Conservation (phyloP, 2,113 vertebrate species). For the Malurus alboscapulatus region DNA sequence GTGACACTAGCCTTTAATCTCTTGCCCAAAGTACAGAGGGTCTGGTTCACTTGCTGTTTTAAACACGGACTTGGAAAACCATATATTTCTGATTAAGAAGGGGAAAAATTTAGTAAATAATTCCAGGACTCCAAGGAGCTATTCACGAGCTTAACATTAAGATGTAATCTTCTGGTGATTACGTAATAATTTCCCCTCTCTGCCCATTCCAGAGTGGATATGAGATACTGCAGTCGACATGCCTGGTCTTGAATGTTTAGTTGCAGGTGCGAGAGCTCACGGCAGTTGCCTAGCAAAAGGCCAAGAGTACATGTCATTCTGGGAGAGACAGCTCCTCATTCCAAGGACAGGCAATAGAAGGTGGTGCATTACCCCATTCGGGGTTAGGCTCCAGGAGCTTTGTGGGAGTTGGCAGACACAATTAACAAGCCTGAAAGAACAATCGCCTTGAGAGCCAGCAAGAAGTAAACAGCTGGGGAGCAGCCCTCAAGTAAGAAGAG, state of each 20-base stretch:
- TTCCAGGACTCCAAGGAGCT: constrained; percentile 1
- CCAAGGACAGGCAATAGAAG: neutral
- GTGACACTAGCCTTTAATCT: neutral
- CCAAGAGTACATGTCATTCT: neutral
- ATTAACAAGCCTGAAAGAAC: constrained; percentile 28
- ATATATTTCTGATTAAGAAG: neutral
- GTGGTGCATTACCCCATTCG: neutral
- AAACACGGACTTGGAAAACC: neutral
- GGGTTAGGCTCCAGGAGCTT: neutral
- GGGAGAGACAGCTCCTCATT: neutral
- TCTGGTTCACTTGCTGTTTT: neutral
- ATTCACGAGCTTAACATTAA: neutral
- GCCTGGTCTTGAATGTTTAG: constrained; percentile 11
- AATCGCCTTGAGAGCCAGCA: neutral
- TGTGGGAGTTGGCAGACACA: constrained; percentile 15
- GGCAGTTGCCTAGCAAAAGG: neutral
- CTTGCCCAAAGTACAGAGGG: neutral
- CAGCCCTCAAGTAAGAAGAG: constrained; percentile 1
- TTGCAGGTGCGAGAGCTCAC: constrained; percentile 7
- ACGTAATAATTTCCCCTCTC: constrained; percentile 32
- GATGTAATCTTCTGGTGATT: constrained; percentile 23
- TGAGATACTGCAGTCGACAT: neutral
- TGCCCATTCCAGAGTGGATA: neutral
- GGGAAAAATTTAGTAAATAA: neutral
- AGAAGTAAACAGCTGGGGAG: constrained; percentile 20